Evolutionary conservation across 2,888 invertebrate genomes (phyloP).

Genomic region (Lymantria monacha): DNA sequence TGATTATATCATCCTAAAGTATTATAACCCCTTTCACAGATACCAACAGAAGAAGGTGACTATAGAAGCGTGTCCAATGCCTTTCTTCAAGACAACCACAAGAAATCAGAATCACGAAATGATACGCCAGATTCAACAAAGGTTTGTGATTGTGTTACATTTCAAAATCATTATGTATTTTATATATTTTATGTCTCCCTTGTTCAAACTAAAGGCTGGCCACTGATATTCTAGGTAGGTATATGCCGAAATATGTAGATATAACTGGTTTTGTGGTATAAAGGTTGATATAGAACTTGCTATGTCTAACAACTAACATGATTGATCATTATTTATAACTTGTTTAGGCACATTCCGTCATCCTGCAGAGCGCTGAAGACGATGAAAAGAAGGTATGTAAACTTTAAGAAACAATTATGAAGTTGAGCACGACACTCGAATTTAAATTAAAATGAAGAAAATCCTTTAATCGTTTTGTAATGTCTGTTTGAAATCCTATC

Average conservation of each 20-base stretch:
- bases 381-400: slow-evolving; percentile 55
- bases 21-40: slow-evolving; percentile 34
- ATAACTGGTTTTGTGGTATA: too few relatives aligned
- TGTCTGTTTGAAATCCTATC: neutral
- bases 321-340: neutral
- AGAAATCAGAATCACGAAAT: slow-evolving; percentile 64
- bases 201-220: too few relatives aligned
- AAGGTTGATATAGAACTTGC: too few relatives aligned
- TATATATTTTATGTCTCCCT: too few relatives aligned
- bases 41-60: slow-evolving; percentile 62
- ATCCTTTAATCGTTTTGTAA: slow-evolving; percentile 7
- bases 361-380: slow-evolving; percentile 44
- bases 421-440: neutral
- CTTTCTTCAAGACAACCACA: slow-evolving; percentile 71
- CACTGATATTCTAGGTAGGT: too few relatives aligned
- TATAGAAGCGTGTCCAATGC: slow-evolving; percentile 72
- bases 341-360: slow-evolving; percentile 38
- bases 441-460: slow-evolving; percentile 23
- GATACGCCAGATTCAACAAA: slow-evolving; percentile 70
- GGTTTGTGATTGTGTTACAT: slow-evolving; percentile 41
- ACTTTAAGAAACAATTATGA: neutral
- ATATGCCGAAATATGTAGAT: too few relatives aligned
- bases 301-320: too few relatives aligned
- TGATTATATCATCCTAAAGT: too few relatives aligned
- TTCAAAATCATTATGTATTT: neutral